These are phyloP conservation scores for Sarcophaga caerulescens DNA, from an alignment of 2,888 invertebrate species.

Conservation along the genomic window DNA sequence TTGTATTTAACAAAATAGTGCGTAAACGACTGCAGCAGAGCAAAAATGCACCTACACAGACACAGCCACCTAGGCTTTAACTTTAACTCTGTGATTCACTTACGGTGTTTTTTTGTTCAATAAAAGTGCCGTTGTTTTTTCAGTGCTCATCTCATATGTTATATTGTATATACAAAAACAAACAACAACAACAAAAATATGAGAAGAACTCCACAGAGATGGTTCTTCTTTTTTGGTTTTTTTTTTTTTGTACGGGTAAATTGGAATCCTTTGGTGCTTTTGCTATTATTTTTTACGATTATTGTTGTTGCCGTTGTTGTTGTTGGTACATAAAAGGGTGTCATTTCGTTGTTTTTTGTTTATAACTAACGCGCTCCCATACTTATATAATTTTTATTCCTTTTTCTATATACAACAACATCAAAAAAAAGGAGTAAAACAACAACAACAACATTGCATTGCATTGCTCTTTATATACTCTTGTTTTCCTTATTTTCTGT, in stretches of 20 bases:
- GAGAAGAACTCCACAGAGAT: background rate
- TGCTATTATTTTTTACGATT: slow-evolving; percentile 18
- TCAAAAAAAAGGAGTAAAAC: slow-evolving; percentile 56
- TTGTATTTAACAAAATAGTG: slow-evolving; percentile 64
- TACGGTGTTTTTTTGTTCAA: no score
- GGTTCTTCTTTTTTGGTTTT: background rate
- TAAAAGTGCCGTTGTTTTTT: no score
- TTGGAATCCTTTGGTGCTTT: slow-evolving; percentile 21
- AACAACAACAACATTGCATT: background rate
- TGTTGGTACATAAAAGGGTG: slow-evolving; percentile 62
- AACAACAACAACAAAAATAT: background rate
- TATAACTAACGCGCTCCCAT: background rate
- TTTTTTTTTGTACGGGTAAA: no score
- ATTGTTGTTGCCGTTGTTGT: slow-evolving; percentile 34
- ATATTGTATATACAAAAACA: background rate
- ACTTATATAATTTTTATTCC: slow-evolving; percentile 51
- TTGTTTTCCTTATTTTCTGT: slow-evolving; percentile 10
- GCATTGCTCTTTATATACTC: slow-evolving; percentile 46
- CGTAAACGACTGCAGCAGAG: slow-evolving; percentile 51
- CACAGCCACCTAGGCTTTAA: slow-evolving; percentile 12
- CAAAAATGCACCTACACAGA: slow-evolving; percentile 56
- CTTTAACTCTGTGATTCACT: no score
- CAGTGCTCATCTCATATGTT: background rate
- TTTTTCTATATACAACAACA: slow-evolving; percentile 54
- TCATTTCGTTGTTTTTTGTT: slow-evolving; percentile 50